Base-by-base conservation (phyloP, 2,888 invertebrate species). In the Volucella inanis region DNA sequence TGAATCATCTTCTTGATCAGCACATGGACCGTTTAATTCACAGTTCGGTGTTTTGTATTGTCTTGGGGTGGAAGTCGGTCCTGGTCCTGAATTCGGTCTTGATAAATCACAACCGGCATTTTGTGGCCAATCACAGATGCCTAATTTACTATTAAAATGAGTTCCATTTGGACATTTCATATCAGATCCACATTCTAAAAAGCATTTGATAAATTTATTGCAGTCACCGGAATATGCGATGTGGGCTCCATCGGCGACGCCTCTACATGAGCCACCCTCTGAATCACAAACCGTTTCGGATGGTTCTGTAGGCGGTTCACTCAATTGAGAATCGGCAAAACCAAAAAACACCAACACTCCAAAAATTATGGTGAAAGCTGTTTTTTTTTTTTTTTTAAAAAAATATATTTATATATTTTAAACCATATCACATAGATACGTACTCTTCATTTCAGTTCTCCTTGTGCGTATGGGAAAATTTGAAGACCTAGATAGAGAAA, bases 51-150 rank as follows among this genome's bases (percentile, higher is more conserved):
- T 11, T 18, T 50, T 52, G 15, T 18, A 41, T 9, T 22, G n/a
- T 4, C 14, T 2, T 18, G 18, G 18, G 18, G 18, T 2, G 18
- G 18, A 2, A 18, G 18, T 18, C 18, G 18, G 18, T 18, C 18
- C 18, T 18, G 18, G 18, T 1, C 18, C 18, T 18, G 18, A 2
- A 18, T 18, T 18, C 18, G 18, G 18, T 18, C 18, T 2, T 18
- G 61, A 59, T 22, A 41, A 0, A 45, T 49, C 49, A 67, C 90
- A 90, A 0, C 88, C 59, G 9, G 90, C 90, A 15, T 61, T 38
- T 39, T 72, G 22, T 9, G 88, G 85, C 83, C 83, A 88, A 65
- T 88, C 88, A 49, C 88, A 88, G 31, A 75, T 71, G 14, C 77
- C 39, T 9, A 70, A 9, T 18, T 71, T 11, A 8, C 18, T 38